Evolutionary conservation across 2,888 invertebrate genomes (phyloP), one percentile per base, ranked within the genome.

Genomic region (Philereme vetulata): DNA sequence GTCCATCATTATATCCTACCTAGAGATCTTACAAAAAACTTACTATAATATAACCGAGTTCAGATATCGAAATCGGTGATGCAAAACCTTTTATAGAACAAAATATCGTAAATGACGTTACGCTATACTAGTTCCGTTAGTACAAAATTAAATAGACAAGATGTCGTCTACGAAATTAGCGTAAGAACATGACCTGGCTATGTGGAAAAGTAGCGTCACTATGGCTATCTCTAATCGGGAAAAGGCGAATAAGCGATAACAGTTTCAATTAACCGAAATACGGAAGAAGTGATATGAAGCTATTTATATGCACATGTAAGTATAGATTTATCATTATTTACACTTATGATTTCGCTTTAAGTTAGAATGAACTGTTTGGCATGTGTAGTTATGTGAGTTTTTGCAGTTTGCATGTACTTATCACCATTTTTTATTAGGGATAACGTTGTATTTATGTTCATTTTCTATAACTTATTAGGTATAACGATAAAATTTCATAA

Each of bases 311-410:
- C 85, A 86, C 84, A 89, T 80, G 91, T 91, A 88, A 90, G 91
- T 91, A 91, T 82, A 81, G 76, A 81, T 75, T 66, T 75, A 74
- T 74, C 70, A 69, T 72, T 72, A 69, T 71, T 77, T 77, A 75
- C 78, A 72, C 57, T 42, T 55, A 56, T 76, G 72, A 75, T 76
- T 71, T 76, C 79, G 80, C 78, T 83, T 67, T 75, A 71, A 57
- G 57, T 68, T 72, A 71, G 80, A 84, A 88, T 90, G 91, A 91
- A 90, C 90, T 91, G 90, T 90, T 84, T 86, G 81, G 89, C 90
- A 92, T 92, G 90, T 81, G 84, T 90, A 88, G 88, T 75, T 48
- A 72, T 65, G 59, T 68, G 62, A 64, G 65, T 65, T 59, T 58
- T 38, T 38, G 36, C 35, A 43, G 56, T 57, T 66, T 70, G 80